Conservation (phyloP, 2,797 vertebrate genomes). For the Esox masquinongy region DNA sequence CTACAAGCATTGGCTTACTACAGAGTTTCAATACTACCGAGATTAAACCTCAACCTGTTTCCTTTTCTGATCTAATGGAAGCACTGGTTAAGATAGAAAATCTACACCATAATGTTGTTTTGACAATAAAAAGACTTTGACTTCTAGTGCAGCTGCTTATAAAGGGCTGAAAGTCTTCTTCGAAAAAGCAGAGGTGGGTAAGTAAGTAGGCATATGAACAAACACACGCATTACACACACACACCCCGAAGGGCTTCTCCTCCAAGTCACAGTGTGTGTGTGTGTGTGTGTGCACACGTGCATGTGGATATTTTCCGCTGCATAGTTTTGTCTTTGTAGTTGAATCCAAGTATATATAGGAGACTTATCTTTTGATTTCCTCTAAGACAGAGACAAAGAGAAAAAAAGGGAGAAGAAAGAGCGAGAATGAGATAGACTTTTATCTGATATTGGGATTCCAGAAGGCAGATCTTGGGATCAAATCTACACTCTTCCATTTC, state of each 20-base stretch:
- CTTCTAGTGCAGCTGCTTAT: neutral
- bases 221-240: neutral
- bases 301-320: neutral
- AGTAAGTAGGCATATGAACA: neutral
- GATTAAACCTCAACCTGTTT: too few species aligned
- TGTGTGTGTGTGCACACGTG: slow-evolving; percentile 5
- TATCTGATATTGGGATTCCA: slow-evolving; percentile 51
- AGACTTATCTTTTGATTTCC: slow-evolving; percentile 69
- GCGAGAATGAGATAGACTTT: slow-evolving; percentile 36
- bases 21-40: neutral
- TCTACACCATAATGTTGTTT: too few species aligned
- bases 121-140: slow-evolving; percentile 37
- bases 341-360: slow-evolving; percentile 51
- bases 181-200: neutral
- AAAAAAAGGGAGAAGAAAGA: neutral
- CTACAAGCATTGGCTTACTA: neutral
- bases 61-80: too few species aligned
- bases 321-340: slow-evolving; percentile 29
- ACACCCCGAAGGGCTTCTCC: slow-evolving; percentile 6
- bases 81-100: too few species aligned
- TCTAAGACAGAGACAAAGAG: slow-evolving; percentile 40
- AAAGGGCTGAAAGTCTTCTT: neutral
- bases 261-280: slow-evolving; percentile 4
- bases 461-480: neutral
- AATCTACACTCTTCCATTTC: neutral